Evolutionary conservation across 1,140 invertebrate species (phyloP), one percentile per base, ranked within the genome.

Genomic region (Bradysia coprophila): DNA sequence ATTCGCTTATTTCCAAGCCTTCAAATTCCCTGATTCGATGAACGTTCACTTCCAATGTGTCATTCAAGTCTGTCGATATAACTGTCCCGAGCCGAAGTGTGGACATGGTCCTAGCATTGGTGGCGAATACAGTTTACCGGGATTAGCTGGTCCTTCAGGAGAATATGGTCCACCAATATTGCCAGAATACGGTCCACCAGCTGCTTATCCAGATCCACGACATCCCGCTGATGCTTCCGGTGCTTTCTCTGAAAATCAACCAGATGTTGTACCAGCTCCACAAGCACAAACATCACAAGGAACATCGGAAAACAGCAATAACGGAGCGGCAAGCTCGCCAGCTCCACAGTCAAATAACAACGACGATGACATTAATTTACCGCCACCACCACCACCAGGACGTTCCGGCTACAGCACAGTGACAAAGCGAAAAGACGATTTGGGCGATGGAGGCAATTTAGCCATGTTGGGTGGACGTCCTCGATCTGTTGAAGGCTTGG

Each of bases 31-130:
- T 0, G 89, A 94, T 57, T 91, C 86, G 10, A 93, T 93, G 89
- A 91, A 93, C 55, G 88, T 94, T 2, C 89, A 92, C 69, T 94
- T 94, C 78, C 90, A 94, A 60, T 93, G 89, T 56, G 86, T 91
- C 2, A 93, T 94, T 49, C 89, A 94, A 67, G 88, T 93, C 2
- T 94, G 89, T 50, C 72, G 88, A 44, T 87, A 89, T 60, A 86
- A 91, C 55, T 93, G 89, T 54, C 88, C 88, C 1, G 87, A 91
- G 50, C 87, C 86, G 1, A 87, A 88, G 63, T 90, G 84, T 57
- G n/a, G n/a, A n/a, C n/a, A n/a, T n/a, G 78, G 75, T 10, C 66
- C 68, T 11, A 73, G 75, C 28, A 61, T 81, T 16, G 68, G 69
- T 33, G 68, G 65, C 38, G 75, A 79, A 47, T 85, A 83, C 43